Evolutionary conservation across 2,797 vertebrate species (phyloP), one percentile per base, ranked within the genome.

Genomic region (Neoniphon sammara): DNA sequence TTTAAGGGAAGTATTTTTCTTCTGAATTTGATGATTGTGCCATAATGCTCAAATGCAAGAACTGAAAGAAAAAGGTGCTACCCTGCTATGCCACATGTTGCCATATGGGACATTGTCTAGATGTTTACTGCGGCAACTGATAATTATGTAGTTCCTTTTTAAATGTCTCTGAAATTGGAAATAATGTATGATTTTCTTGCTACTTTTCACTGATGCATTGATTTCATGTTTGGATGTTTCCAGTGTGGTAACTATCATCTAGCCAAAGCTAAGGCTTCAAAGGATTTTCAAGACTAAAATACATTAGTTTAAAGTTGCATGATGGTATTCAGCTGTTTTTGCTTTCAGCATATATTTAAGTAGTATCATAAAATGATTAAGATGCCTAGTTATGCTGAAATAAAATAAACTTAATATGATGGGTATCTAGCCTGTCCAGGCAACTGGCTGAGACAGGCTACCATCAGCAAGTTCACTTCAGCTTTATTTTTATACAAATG

Each of bases 1-100:
- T 85, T 75, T 77, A 85, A 78, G 62, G 64, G 73, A 68, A 77
- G 57, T 82, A 70, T 84, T 85, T 88, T 85, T 84, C 80, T 84
- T 73, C 83, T 66, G 70, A 73, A 69, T 62, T 3, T 65, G 54
- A 72, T 1, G 77, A 85, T 84, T 85, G 80, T 88, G 75, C 78
- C 73, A 68, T 62, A 76, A 75, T 1, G 64, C 72, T 20, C 1
- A 21, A 80, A 75, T 77, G 78, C 72, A 61, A 76, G 68, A 74
- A 63, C 31, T 0, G 18, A 77, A 65, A 69, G 66, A 36, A 61
- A 49, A 77, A 65, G 81, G 77, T 87, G 80, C 80, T 85, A 67
- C 39, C 17, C 61, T 76, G 79, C 70, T 42, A 20, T 7, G 70
- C 75, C 66, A 78, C 50, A 30, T 31, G 72, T 36, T 44, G 75